Base-by-base conservation (phyloP, 1,140 invertebrate genomes). In the Bombyx mandarina region DNA sequence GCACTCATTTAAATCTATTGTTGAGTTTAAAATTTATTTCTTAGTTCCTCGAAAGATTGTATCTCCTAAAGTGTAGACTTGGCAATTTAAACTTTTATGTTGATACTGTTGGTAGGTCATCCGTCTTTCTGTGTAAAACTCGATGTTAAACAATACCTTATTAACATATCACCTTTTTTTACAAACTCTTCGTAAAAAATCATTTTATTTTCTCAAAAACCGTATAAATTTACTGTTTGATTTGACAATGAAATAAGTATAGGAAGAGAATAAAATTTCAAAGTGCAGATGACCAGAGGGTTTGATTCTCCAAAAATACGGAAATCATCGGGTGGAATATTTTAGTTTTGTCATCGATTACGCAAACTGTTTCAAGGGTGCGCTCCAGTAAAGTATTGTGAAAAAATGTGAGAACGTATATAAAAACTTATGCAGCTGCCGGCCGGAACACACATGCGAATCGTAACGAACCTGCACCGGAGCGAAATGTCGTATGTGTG, bases 281-380 rank as follows among this genome's bases (percentile, higher is more conserved):
- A 35, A 35, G 4, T 35, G 26, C 26, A 35, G 26, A 35, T 12
- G n/a, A 49, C 48, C 43, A 45, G 53, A 54, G 58, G 56, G 63
- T 66, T 61, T 60, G 65, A 62, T 80, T 79, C 75, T 79, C 70
- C 80, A 76, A 77, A 86, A 86, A 87, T 84, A 80, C 84, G 84
- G 84, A 87, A 87, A 87, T 87, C 81, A 82, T 77, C 81, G 78
- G 81, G 81, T 77, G 84, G 82, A 87, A 85, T 87, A 82, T 87
- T 35, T 87, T 87, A 87, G 84, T 87, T 87, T 87, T 87, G 81
- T 86, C 84, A 87, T 87, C 82, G 84, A 87, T 87, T 87, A 85
- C 84, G 82, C 84, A 87, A 87, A 87, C 84, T 86, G 82, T 87
- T 87, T 87, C 84, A 87, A 87, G 84, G 84, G 84, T 87, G 82